Conservation (phyloP, 2,113 vertebrate species). For the Campylorhamphus procurvoides region DNA sequence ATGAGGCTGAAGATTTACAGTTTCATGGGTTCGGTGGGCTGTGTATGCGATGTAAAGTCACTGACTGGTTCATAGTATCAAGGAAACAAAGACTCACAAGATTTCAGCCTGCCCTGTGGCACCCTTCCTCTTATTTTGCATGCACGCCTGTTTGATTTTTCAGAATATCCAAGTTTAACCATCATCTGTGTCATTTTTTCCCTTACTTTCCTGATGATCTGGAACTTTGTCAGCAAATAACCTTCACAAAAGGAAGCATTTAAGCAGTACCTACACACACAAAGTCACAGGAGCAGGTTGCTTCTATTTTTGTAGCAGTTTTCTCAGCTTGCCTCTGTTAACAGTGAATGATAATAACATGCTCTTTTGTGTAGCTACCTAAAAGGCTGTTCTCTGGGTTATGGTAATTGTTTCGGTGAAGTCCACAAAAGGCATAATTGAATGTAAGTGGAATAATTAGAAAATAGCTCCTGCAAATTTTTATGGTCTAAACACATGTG, state of each 20-base stretch:
- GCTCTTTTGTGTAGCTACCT: not conserved
- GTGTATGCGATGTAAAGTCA: not conserved
- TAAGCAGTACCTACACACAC: not conserved
- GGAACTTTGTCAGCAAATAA: not conserved
- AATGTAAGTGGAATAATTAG: slow-evolving; percentile 34
- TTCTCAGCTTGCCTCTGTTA: not conserved
- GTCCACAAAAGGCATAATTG: slow-evolving; percentile 17
- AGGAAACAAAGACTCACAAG: not conserved
- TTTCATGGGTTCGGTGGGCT: not conserved
- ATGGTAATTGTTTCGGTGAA: not conserved
- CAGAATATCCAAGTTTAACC: not conserved
- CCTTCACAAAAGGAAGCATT: not conserved
- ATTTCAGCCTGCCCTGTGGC: not conserved
- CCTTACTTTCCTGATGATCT: not conserved
- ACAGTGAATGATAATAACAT: not conserved
- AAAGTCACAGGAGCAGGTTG: not conserved
- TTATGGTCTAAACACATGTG: not conserved
- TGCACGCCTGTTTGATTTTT: not conserved
- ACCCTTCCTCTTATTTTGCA: not conserved
- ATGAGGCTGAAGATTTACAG: not conserved
- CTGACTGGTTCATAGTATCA: not conserved
- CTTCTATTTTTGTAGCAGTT: not conserved
- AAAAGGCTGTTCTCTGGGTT: not conserved
- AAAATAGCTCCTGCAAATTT: not conserved
- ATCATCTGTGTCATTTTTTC: not conserved